Base-by-base conservation (phyloP, 2,113 vertebrate genomes). In the Gavialis gangeticus region DNA sequence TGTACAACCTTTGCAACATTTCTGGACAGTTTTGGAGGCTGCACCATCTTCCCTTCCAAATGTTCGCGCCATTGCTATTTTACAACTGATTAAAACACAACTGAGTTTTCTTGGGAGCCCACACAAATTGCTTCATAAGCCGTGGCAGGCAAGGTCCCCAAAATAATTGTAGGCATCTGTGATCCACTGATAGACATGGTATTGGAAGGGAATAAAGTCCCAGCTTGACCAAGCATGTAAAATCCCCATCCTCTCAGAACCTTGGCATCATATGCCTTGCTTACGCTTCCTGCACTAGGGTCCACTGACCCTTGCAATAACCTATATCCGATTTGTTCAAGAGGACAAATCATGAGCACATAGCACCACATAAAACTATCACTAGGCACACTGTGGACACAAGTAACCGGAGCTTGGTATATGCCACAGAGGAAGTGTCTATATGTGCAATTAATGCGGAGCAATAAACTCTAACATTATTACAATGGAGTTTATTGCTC, bases 321-420 rank as follows among this genome's bases (percentile, higher is more conserved):
- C 4, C 34, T 83, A 22, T 37, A 57, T 19, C 15, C 58, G 19
- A 66, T 81, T 95, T 59, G 34, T 64, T 11, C 5, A 30, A 66
- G 19, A 14, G 34, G 75, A 12, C 19, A 63, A 57, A 60, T 3
- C 13, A 12, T 10, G 5, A 19, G 5, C 18, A 27, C 0, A 0
- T 54, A 4, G 12, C 55, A 37, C 27, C 37, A 46, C 55, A 11
- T 12, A 10, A 27, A 75, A 78, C 37, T 15, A 7, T 2, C 46
- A 46, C 46, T 46, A 46, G 46, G 46, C 46, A 46, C 46, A 46
- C 46, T 46, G 46, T 46, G 46, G 46, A 46, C 46, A 46, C 46
- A 46, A 46, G 46, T 46, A 46, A 46, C 46, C 46, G 9, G 46
- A 46, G 46, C 7, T 46, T 46, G 46, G 46, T 46, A 46, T 46